Evolutionary conservation across 2,113 vertebrate species (phyloP).

Genomic region (Dromaius novaehollandiae): DNA sequence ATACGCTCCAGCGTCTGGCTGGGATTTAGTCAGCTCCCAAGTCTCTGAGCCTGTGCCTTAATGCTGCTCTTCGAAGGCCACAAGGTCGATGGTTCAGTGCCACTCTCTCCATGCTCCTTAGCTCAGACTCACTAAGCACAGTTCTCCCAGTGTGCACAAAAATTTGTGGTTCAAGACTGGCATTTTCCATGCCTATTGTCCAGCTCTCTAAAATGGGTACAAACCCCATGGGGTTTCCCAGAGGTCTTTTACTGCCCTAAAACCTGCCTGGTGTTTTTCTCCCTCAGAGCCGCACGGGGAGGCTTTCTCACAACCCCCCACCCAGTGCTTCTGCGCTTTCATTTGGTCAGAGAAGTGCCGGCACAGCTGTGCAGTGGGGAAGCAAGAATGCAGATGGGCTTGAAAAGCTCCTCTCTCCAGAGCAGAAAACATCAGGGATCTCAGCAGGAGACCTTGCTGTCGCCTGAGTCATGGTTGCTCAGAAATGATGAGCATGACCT

Average conservation of each 20-base stretch:
- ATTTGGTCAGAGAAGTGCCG: background rate
- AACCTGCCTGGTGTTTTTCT: background rate
- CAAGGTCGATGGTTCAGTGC: background rate
- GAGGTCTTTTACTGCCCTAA: background rate
- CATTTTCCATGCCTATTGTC: background rate
- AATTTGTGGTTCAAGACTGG: fast-evolving
- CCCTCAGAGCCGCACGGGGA: background rate
- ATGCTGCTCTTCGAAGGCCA: background rate
- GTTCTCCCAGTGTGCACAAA: fast-evolving
- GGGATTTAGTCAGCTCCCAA: background rate
- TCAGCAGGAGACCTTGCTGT: background rate
- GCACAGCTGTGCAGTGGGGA: fast-evolving
- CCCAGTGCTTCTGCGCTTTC: background rate
- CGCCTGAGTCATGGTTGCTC: background rate
- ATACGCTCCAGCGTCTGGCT: background rate
- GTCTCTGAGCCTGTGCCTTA: background rate
- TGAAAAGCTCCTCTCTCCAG: background rate
- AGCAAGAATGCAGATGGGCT: background rate
- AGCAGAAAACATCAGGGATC: background rate
- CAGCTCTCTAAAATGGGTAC: background rate
- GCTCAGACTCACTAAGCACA: background rate
- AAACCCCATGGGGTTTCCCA: background rate
- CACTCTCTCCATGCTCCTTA: background rate
- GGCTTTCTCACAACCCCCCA: background rate
- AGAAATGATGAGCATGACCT: background rate